Evolutionary conservation across 2,797 vertebrate genomes (phyloP), one percentile per base, ranked within the genome.

Genomic region (Acrossocheilus wenchowensis): DNA sequence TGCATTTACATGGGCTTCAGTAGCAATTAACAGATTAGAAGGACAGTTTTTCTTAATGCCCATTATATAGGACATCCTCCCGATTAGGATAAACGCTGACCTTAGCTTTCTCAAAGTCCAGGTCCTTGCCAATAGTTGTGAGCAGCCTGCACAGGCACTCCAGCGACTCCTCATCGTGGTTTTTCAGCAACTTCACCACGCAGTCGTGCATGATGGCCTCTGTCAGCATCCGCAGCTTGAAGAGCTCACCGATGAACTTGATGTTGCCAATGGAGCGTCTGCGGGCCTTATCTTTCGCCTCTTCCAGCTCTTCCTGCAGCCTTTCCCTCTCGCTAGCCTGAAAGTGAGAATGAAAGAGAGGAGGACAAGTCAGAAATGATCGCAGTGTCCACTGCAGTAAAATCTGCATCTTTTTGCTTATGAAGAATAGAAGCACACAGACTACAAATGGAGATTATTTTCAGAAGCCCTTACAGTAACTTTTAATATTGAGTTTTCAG

Each of bases 151-250:
- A 97, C 62, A 97, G 94, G 91, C 97, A 97, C 93, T 97, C 96
- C 0, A 96, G 93, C 45, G 96, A 97, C 83, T 97, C 96, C 83
- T 97, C 96, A 0, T 97, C 97, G 0, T 97, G 96, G 93, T 97
- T 97, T 81, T 97, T 97, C 0, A 97, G 93, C 87, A 97, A 94
- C 91, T 97, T 97, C 26, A 97, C 96, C 90, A 97, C 96, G 0
- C 97, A 97, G 93, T 97, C 97, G 0, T 97, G 96, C 97, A 97
- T 97, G 92, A 97, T 97, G 82, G 96, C 96, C 85, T 97, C 97
- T 0, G 96, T 97, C 90, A 97, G 91, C 97, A 97, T 97, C 88
- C 96, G 96, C 41, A 97, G 94, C 83, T 97, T 97, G 90, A 97
- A 97, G 17, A 97, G 96, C 85, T 97, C 97, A 0, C 96, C 96